These are phyloP conservation scores for Apotomis turbidana DNA, from an alignment of 2,888 invertebrate species.

Conservation along the genomic window DNA sequence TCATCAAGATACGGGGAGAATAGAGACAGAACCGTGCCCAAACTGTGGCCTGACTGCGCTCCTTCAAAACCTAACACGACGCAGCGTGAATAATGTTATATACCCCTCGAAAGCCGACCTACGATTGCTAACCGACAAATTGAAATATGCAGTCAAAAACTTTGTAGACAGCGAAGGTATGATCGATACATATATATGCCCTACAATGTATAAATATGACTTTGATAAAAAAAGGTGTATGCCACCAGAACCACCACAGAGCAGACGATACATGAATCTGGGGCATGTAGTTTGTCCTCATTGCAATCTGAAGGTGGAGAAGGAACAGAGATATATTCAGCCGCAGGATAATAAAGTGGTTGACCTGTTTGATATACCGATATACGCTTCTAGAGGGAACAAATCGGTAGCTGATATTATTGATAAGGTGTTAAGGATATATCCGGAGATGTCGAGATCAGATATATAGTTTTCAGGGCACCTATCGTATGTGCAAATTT, in stretches of 20 bases:
- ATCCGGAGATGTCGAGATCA: background rate
- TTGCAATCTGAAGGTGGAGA: slow-evolving; percentile 4
- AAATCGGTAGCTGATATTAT: background rate
- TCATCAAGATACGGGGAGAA: background rate
- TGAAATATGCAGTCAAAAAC: background rate
- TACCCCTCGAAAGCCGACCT: background rate
- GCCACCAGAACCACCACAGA: background rate
- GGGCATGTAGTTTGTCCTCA: background rate
- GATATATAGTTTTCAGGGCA: too few species aligned
- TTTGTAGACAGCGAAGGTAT: slow-evolving; percentile 15
- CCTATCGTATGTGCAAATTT: too few species aligned
- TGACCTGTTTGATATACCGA: slow-evolving; percentile 14
- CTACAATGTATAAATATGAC: background rate
- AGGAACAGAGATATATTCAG: background rate
- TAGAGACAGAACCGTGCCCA: background rate
- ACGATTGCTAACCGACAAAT: background rate
- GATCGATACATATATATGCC: slow-evolving; percentile 10
- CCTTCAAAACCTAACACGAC: background rate
- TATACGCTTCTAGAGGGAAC: slow-evolving; percentile 3
- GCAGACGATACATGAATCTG: background rate
- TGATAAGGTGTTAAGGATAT: slow-evolving; percentile 7
- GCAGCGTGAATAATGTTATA: background rate
- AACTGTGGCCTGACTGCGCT: background rate
- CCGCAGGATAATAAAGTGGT: background rate
- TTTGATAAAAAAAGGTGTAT: background rate